Conservation (phyloP, 1,140 invertebrate genomes). For the Drepana arcuata region DNA sequence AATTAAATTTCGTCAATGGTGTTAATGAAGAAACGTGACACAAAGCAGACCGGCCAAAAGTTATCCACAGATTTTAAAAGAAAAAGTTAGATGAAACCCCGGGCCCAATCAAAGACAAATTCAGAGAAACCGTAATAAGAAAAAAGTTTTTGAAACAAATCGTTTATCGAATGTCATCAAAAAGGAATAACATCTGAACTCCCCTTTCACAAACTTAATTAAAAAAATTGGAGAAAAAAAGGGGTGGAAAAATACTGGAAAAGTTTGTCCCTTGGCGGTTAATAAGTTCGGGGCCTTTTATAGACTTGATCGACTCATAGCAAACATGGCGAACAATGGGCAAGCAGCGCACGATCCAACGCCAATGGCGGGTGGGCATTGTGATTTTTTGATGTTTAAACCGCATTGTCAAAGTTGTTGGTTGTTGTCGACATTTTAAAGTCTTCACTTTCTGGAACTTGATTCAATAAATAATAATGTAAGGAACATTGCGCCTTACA, state of each 20-base stretch:
- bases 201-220: conserved; percentile 53
- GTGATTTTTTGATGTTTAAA: neutral
- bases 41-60: neutral
- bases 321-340: neutral
- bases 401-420: neutral
- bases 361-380: neutral
- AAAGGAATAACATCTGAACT: conserved; percentile 48
- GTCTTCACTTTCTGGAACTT: too few species aligned
- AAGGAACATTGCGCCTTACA: too few species aligned
- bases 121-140: conserved; percentile 34
- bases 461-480: too few species aligned
- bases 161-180: conserved; percentile 60
- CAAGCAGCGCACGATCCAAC: neutral
- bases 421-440: too few species aligned
- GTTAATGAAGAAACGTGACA: neutral
- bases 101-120: conserved; percentile 40
- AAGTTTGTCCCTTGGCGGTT: neutral
- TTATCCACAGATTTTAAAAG: neutral
- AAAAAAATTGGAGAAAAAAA: conserved; percentile 36
- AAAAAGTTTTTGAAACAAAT: conserved; percentile 43
- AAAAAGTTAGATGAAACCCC: conserved; percentile 31
- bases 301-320: too few species aligned
- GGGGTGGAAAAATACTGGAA: neutral
- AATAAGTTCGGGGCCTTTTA: too few species aligned
- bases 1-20: too few species aligned